phyloP scores from a whole-genome alignment of 2,113 vertebrate genomes.

The Galbula dea region DNA sequence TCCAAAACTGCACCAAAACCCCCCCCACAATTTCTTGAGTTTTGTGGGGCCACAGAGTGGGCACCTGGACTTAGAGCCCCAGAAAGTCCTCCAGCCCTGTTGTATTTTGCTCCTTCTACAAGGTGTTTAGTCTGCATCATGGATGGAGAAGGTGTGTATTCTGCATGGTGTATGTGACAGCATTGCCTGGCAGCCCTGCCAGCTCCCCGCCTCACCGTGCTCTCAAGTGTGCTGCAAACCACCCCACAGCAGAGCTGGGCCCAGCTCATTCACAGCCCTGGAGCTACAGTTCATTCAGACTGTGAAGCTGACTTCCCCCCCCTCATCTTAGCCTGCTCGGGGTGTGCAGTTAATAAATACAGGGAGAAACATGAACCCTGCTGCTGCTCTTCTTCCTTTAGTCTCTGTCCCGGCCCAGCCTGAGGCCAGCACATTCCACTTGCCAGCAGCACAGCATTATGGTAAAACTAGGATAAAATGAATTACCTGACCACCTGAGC shows the following conservation, averaged over 20 bases:
- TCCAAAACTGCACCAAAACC: background rate
- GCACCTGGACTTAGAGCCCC: background rate
- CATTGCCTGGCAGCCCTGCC: background rate
- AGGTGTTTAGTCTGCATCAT: background rate
- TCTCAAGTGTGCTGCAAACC: background rate
- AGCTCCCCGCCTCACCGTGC: background rate
- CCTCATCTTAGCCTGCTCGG: background rate
- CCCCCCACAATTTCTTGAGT: background rate
- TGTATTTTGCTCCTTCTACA: background rate
- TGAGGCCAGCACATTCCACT: background rate
- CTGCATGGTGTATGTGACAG: rapidly evolving
- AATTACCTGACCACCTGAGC: background rate
- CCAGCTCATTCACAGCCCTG: background rate
- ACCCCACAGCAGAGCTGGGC: background rate
- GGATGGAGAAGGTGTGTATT: background rate
- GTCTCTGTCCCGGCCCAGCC: background rate
- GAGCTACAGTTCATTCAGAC: rapidly evolving
- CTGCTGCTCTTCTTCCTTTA: background rate
- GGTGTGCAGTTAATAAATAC: background rate
- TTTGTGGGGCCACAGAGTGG: background rate
- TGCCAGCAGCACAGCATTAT: background rate
- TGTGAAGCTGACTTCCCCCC: rapidly evolving
- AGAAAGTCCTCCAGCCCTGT: no score
- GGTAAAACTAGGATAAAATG: background rate
- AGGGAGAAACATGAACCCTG: background rate